phyloP scores from a whole-genome alignment of 2,797 vertebrate genomes.

The Lepidocolaptes lacrymiger region DNA sequence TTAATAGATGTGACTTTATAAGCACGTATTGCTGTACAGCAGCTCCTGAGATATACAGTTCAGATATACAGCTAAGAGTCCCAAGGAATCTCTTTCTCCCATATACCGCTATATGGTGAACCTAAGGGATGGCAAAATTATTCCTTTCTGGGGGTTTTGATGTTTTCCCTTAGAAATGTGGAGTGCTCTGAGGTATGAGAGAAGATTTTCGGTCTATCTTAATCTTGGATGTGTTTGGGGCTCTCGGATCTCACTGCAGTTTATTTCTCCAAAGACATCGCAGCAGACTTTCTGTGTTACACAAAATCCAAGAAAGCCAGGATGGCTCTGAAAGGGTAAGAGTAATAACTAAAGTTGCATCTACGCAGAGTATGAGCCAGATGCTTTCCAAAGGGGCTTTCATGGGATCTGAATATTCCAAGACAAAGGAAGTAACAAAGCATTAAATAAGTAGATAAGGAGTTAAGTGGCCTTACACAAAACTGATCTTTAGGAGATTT shows the following conservation, averaged over 20 bases:
- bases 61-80: neutral
- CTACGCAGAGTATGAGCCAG: neutral
- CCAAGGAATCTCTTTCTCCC: neutral
- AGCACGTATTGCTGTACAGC: rapidly evolving
- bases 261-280: neutral
- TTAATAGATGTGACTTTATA: neutral
- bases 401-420: neutral
- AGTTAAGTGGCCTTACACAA: neutral
- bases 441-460: neutral
- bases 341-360: neutral
- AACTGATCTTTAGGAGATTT: neutral
- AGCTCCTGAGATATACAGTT: neutral
- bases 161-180: neutral
- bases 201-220: neutral
- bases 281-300: neutral
- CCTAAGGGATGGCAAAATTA: neutral
- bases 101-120: neutral
- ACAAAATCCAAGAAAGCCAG: neutral
- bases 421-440: neutral
- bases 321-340: neutral
- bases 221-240: neutral
- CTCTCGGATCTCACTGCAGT: neutral
- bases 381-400: neutral
- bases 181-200: neutral
- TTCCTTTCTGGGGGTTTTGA: neutral